Evolutionary conservation across 2,797 vertebrate genomes (phyloP), one percentile per base, ranked within the genome.

Genomic region (Balearica regulorum): DNA sequence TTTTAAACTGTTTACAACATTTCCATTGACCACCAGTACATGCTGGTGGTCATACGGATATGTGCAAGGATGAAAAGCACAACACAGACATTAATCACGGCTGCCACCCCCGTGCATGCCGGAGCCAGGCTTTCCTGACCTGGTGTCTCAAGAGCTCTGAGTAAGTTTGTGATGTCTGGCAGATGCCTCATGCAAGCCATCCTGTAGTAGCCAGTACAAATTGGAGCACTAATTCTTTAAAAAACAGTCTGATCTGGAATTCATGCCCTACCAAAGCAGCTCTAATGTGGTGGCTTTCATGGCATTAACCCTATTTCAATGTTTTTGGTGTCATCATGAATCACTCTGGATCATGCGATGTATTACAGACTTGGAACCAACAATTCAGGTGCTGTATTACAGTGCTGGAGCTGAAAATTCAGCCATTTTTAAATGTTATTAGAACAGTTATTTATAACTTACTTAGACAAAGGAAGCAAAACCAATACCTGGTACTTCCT

Each of bases 401-500:
- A 37, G 14, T 13, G 31, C 54, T 81, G 65, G 61, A 62, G 14
- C 39, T 88, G 58, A 66, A 81, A 53, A 46, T n/a, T 31, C 51
- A 53, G 5, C 8, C 21, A 7, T 65, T 71, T 68, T 2, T 1
- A 26, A 39, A 39, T 90, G 61, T 73, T 71, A 78, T 41, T 41
- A 60, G 17, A 82, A 53, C 19, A 17, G 17, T 41, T 64, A 41
- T 49, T 70, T 84, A 57, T 60, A 87, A 81, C 22, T n/a, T 72
- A 51, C 81, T 65, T 81, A 94, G 93, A 83, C 61, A 86, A 65
- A 84, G 54, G 35, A 78, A 64, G 85, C 37, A 91, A 84, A 65
- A 9, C 13, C 13, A 35, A 6, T 97, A 97, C 98, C 98, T 98
- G 94, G 94, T 80, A 65, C 68, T 96, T 54, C 97, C 96, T 96